phyloP scores from a whole-genome alignment of 2,797 vertebrate genomes.

The Poliocrania exsul region DNA sequence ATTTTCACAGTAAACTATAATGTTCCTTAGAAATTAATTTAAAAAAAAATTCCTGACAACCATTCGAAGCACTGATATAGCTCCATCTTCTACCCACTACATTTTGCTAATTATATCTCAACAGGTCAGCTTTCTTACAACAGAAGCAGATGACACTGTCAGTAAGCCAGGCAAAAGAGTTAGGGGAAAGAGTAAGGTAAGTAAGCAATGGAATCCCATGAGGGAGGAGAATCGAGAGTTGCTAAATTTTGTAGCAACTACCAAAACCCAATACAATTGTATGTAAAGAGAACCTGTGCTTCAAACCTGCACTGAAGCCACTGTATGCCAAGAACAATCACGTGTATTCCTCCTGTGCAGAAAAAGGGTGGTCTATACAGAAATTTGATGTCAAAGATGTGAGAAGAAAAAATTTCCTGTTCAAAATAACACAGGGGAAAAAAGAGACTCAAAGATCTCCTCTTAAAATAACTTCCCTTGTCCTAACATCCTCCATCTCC shows the following conservation, averaged over 20 bases:
- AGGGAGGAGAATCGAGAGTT: neutral
- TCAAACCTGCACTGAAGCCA: neutral
- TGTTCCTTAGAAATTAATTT: neutral
- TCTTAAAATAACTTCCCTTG: neutral
- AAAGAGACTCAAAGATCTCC: neutral
- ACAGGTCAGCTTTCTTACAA: neutral
- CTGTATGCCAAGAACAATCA: neutral
- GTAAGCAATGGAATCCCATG: neutral
- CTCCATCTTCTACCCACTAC: neutral
- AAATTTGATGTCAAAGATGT: neutral
- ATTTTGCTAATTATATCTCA: constrained; percentile 24
- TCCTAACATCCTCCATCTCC: neutral
- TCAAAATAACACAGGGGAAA: neutral
- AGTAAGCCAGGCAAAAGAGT: neutral
- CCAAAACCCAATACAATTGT: neutral
- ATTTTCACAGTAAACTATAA: neutral
- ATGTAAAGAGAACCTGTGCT: neutral
- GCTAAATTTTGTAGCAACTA: neutral
- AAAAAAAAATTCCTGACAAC: neutral
- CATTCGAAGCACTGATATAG: neutral
- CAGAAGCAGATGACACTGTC: neutral
- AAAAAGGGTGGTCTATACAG: neutral
- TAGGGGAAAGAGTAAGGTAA: neutral
- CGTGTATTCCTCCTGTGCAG: neutral
- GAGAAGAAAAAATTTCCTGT: neutral